Base-by-base conservation (phyloP, 2,888 invertebrate genomes). In the Parnassius orleans region DNA sequence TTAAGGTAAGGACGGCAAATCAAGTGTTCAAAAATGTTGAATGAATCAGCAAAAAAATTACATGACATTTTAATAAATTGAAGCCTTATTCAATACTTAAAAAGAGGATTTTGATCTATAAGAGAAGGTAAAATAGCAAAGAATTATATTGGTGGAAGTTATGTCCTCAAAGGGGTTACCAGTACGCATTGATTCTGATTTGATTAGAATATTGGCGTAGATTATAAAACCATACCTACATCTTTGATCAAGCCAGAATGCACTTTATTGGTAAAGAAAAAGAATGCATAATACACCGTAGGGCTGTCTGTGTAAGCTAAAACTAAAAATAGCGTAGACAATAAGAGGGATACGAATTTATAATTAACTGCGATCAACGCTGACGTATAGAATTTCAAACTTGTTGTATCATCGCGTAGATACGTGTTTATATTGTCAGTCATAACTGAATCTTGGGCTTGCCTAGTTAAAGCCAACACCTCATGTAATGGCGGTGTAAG, bases 361-460 rank as follows among this genome's bases (percentile, higher is more conserved):
- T 90, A 91, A 91, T 91, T 90, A 90, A 90, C 90, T 90, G 90
- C 89, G 90, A 91, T 91, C 90, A 90, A 90, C 89, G 86, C 90
- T 88, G 87, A 86, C 87, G 86, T 87, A 91, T 90, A 87, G 89
- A 87, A 90, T 90, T 90, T 90, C 90, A 76, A 79, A 83, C 79
- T 86, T 86, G 81, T 69, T 66, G 84, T 82, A 88, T 84, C 79
- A 70, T 83, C 71, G 69, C 53, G 69, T 47, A 62, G 69, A 74
- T 65, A 82, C 75, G 43, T 65, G 48, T 48, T 60, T 41, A 42
- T 33, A 33, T 33, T 33, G 33, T 33, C 33, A 33, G 33, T 33
- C 33, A 33, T 33, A 33, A 33, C 33, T 33, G 33, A 33, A 1
- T 33, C 33, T 33, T 33, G 33, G 33, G 33, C 7, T 33, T 33